Conservation (phyloP, 2,797 vertebrate genomes). For the Rhinophrynus dorsalis region DNA sequence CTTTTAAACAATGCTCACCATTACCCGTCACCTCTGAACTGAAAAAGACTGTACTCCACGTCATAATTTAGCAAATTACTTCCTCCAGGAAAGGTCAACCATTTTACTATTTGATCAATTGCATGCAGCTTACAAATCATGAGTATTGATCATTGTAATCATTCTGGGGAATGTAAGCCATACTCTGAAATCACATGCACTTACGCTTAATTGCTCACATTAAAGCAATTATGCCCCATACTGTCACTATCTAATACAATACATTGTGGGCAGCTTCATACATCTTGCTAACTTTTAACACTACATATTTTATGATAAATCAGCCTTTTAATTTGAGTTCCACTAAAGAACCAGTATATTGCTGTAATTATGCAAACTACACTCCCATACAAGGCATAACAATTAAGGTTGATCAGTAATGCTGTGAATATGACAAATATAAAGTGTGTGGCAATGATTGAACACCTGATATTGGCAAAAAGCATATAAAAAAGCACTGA, state of each 20-base stretch:
- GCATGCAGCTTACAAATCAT: conserved; percentile 87
- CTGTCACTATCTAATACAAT: conserved; percentile 73
- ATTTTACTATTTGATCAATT: conserved; percentile 82
- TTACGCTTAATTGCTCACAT: conserved; percentile 94
- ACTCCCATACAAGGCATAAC: conserved; percentile 49
- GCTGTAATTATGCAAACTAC: conserved; percentile 69
- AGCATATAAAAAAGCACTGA: too few relatives aligned
- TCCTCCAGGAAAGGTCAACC: conserved; percentile 79
- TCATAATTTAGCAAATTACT: conserved; percentile 75
- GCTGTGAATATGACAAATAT: not conserved
- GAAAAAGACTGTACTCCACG: conserved; percentile 63
- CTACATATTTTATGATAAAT: conserved; percentile 73
- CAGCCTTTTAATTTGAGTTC: conserved; percentile 67
- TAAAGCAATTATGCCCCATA: conserved; percentile 91
- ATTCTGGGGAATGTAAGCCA: conserved; percentile 82
- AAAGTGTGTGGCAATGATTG: too few relatives aligned
- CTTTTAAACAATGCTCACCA: conserved; percentile 65
- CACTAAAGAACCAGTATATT: conserved; percentile 62
- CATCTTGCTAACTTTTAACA: conserved; percentile 72
- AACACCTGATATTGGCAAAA: too few relatives aligned
- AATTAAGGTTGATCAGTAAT: conserved; percentile 54
- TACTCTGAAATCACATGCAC: conserved; percentile 90
- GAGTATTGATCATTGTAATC: conserved; percentile 87
- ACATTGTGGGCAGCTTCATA: conserved; percentile 68
- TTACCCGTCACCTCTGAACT: conserved; percentile 68